Conservation (phyloP, 2,113 vertebrate genomes). For the Balaenoptera acutorostrata region DNA sequence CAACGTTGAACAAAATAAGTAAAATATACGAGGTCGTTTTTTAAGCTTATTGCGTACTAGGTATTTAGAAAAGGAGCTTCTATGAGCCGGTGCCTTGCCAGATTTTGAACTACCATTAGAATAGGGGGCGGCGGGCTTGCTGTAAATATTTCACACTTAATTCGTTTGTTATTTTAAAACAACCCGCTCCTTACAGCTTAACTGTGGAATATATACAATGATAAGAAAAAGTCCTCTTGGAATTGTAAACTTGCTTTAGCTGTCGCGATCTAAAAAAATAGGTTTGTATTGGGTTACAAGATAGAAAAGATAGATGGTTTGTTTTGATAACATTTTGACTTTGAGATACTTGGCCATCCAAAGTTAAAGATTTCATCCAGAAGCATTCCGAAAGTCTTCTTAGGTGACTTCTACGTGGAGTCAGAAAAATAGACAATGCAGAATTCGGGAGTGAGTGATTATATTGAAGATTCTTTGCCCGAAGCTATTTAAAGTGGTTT, state of each 20-base stretch:
- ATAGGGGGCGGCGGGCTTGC: conserved; percentile 26
- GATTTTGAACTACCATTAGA: conserved; percentile 63
- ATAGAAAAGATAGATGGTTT: conserved; percentile 74
- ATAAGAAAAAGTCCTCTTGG: conserved; percentile 68
- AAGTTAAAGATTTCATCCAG: conserved; percentile 49
- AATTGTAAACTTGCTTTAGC: conserved; percentile 67
- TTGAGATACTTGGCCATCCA: conserved; percentile 46
- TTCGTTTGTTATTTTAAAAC: conserved; percentile 75
- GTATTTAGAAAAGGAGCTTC: neutral
- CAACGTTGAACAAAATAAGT: neutral
- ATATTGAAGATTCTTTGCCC: neutral
- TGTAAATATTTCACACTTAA: conserved; percentile 76
- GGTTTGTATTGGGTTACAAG: conserved; percentile 63
- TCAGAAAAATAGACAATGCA: neutral
- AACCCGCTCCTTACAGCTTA: conserved; percentile 41
- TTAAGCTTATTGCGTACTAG: neutral
- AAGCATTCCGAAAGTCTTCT: conserved; percentile 30
- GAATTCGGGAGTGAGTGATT: neutral
- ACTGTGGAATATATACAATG: conserved; percentile 61
- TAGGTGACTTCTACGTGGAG: neutral
- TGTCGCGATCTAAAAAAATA: conserved; percentile 66
- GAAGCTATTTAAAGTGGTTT: neutral
- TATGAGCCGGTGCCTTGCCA: neutral
- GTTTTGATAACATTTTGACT: conserved; percentile 76
- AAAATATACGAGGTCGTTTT: neutral